Percentiles rank a stretch among this genome's conserved stretches.
phyloP scores from a whole-genome alignment of 2,888 invertebrate species.

The Balanococcus diminutus region DNA sequence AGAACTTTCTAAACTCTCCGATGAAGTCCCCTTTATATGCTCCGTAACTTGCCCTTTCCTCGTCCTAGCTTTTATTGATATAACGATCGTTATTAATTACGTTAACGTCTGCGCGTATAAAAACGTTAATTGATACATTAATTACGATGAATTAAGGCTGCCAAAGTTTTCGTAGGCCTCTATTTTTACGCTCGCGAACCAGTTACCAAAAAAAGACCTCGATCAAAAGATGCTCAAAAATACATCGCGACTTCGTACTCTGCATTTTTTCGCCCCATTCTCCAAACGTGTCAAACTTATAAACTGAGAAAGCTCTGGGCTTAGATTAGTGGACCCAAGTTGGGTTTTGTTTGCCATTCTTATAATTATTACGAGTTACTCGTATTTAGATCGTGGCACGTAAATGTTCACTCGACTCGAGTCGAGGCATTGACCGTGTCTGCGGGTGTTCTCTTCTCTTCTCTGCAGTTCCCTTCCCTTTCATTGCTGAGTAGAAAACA shows the following conservation, averaged over 20 bases:
- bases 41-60: neutral
- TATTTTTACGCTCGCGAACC: neutral
- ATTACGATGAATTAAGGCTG: slow-evolving; percentile 50
- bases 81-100: slow-evolving; percentile 51
- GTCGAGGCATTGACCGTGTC: neutral
- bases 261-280: neutral
- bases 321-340: neutral
- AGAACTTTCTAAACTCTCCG: slow-evolving; percentile 50
- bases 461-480: neutral
- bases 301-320: neutral
- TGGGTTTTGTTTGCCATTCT: slow-evolving; percentile 24
- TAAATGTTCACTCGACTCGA: neutral
- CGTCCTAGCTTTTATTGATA: slow-evolving; percentile 3
- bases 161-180: neutral
- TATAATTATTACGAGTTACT: too few relatives aligned
- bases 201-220: neutral
- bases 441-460: neutral
- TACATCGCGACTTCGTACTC: neutral
- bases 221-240: neutral
- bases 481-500: neutral
- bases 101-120: slow-evolving; percentile 5
- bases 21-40: neutral
- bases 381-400: neutral
- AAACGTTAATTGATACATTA: slow-evolving; percentile 50
- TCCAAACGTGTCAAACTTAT: neutral